Evolutionary conservation across 2,888 invertebrate species (phyloP).

Genomic region (Rotaria sp.): DNA sequence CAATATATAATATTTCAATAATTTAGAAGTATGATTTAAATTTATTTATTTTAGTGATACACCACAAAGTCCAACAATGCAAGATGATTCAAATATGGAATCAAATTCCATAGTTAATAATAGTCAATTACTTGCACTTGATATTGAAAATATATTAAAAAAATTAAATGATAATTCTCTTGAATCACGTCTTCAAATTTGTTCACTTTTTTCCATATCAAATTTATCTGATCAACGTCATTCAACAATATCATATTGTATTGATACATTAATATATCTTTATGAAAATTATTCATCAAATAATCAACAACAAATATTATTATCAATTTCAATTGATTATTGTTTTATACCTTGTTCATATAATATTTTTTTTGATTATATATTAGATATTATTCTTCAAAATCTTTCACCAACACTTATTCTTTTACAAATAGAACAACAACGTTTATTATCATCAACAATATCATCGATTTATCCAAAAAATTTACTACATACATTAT

Average conservation of each 20-base stretch:
- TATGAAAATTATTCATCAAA: not conserved
- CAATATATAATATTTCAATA: too few relatives aligned
- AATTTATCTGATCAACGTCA: not conserved
- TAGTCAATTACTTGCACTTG: not conserved
- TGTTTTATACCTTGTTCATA: not conserved
- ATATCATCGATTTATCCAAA: not conserved
- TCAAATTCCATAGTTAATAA: not conserved
- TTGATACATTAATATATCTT: not conserved
- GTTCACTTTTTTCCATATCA: not conserved
- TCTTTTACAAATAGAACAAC: not conserved
- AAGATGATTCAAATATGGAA: not conserved
- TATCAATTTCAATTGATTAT: not conserved
- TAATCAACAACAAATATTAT: not conserved
- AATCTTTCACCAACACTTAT: not conserved
- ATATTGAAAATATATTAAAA: not conserved
- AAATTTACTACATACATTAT: not conserved
- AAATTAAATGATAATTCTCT: not conserved
- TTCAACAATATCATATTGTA: not conserved
- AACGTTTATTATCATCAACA: not conserved
- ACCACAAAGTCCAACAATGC: not conserved
- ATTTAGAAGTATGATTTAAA: too few relatives aligned
- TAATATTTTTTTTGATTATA: not conserved
- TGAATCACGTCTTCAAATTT: constrained; percentile 6
- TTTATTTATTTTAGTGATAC: not conserved
- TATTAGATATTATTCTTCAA: not conserved